Evolutionary conservation across 64 coral and sea anemone genomes (phyloP).

Genomic region (Montipora efflorescens): DNA sequence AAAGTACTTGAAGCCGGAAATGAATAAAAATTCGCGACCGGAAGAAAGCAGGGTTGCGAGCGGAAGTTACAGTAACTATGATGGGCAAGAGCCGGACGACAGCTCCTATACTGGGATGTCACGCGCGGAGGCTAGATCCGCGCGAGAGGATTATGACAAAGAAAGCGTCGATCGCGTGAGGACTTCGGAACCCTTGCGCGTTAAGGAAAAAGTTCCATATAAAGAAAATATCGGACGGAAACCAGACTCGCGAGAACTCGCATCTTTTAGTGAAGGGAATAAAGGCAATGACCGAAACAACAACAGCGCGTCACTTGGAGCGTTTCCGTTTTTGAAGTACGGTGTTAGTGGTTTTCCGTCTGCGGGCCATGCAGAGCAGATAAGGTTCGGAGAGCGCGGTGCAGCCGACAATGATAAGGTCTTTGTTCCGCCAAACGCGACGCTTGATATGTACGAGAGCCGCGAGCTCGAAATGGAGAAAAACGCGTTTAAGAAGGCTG

Average conservation of each 20-base stretch:
- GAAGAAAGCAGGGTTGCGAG: constrained; percentile 4
- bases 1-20: constrained; percentile 16
- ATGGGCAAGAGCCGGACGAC: not conserved
- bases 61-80: constrained; percentile 8
- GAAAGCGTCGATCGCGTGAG: constrained; percentile 16
- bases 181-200: not conserved
- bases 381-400: constrained; percentile 58
- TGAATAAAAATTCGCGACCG: not conserved
- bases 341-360: constrained; percentile 43
- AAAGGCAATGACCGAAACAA: constrained; percentile 80
- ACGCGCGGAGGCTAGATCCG: constrained; percentile 1
- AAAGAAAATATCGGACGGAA: constrained; percentile 20
- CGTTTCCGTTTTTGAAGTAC: constrained; percentile 38
- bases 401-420: constrained; percentile 67
- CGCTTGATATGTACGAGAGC: constrained; percentile 85
- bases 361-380: constrained; percentile 49
- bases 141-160: not conserved
- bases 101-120: not conserved
- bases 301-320: constrained; percentile 45
- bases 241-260: constrained; percentile 4
- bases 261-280: constrained; percentile 52
- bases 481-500: constrained; percentile 62
- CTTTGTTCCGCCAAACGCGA: constrained; percentile 88
- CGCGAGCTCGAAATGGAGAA: constrained; percentile 88
- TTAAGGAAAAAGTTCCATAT: not conserved